These are phyloP conservation scores for Polyploca ridens DNA, from an alignment of 2,888 invertebrate species.

Conservation along the genomic window DNA sequence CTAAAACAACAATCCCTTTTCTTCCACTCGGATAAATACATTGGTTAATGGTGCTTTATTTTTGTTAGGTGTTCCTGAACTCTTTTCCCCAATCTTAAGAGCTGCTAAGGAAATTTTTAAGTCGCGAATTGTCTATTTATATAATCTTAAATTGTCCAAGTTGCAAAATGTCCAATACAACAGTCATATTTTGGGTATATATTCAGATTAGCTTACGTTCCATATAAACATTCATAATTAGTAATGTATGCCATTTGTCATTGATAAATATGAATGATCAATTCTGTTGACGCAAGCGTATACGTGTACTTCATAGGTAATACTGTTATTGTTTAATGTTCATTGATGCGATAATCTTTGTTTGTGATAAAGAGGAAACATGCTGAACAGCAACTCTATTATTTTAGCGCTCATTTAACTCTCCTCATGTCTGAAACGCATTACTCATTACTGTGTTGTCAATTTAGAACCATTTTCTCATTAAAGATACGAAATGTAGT, in stretches of 20 bases:
- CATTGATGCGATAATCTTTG: slow-evolving; percentile 23
- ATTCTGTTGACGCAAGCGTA: not conserved
- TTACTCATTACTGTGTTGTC: not conserved
- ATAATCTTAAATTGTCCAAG: not conserved
- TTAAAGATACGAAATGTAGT: not conserved
- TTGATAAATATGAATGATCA: not conserved
- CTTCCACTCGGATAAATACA: slow-evolving; percentile 56
- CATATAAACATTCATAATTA: no score
- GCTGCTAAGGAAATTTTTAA: slow-evolving; percentile 13
- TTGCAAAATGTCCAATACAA: no score
- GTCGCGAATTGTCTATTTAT: not conserved
- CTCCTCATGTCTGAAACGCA: not conserved
- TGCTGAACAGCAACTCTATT: not conserved
- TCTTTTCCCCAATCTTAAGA: slow-evolving; percentile 23
- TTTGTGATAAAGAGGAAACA: slow-evolving; percentile 19
- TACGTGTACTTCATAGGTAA: not conserved
- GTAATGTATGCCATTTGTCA: not conserved
- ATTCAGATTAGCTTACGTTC: no score
- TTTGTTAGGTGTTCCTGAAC: slow-evolving; percentile 52
- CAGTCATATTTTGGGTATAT: no score
- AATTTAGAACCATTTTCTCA: not conserved
- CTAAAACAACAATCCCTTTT: slow-evolving; percentile 66
- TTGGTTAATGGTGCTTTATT: slow-evolving; percentile 69
- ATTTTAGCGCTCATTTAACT: not conserved
- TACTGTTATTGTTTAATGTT: not conserved